Conservation (phyloP, 92 coral and sea anemone species). For the Umimayanthus chanpuru region DNA sequence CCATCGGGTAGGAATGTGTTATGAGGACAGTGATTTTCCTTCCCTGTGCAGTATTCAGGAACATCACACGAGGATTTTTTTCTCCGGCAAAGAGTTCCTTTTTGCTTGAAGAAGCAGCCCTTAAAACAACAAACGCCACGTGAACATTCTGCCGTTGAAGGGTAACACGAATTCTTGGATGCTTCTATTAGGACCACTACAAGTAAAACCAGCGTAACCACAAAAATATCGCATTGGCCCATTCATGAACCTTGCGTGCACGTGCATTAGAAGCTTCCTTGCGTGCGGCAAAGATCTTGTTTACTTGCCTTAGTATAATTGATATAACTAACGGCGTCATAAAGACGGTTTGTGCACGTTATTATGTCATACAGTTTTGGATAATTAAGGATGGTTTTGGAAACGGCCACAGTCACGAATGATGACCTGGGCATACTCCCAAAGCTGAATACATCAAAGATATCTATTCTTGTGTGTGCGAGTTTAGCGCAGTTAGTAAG, state of each 20-base stretch:
- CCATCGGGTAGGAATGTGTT: constrained; percentile 28
- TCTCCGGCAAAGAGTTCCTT: constrained; percentile 39
- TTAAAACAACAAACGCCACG: constrained; percentile 50
- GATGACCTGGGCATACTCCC: too few species aligned
- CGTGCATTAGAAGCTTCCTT: not conserved
- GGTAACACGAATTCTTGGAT: not conserved
- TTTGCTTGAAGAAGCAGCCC: constrained; percentile 18
- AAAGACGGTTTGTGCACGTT: not conserved
- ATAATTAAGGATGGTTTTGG: too few species aligned
- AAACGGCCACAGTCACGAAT: too few species aligned
- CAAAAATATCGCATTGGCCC: not conserved
- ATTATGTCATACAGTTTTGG: not conserved
- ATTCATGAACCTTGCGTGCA: not conserved
- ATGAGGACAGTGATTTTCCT: constrained; percentile 42
- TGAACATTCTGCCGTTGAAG: constrained; percentile 24
- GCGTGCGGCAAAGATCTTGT: not conserved
- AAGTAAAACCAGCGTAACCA: not conserved
- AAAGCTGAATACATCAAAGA: too few species aligned
- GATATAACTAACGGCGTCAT: constrained; percentile 4
- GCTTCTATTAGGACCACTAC: not conserved
- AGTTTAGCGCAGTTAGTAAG: too few species aligned
- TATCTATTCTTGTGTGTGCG: too few species aligned
- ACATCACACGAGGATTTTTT: constrained; percentile 41
- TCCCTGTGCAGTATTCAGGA: constrained; percentile 55
- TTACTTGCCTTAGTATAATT: not conserved